A percentile compares a stretch with the other conserved stretches of the same genome.
Conservation (phyloP, 53 echinoderm and acorn worm species). For the Holothuria leucospilota region DNA sequence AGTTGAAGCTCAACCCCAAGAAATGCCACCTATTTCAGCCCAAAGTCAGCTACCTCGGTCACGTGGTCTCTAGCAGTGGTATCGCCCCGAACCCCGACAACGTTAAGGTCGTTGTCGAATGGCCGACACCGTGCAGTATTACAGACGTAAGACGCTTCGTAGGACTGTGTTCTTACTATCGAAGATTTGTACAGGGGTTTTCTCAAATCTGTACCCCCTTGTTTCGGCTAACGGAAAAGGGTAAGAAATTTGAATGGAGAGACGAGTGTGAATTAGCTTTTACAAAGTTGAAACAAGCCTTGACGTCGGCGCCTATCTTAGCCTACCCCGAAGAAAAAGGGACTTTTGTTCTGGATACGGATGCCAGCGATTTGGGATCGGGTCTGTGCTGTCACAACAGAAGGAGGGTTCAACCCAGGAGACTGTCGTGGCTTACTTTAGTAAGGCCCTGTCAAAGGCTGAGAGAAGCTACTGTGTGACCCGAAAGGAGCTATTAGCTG, state of each 20-base stretch:
- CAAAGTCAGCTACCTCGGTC: slow-evolving; percentile 58
- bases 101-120: slow-evolving; percentile 39
- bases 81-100: slow-evolving; percentile 58
- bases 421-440: slow-evolving; percentile 35
- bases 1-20: slow-evolving; percentile 63
- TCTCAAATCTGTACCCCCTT: slow-evolving; percentile 44
- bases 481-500: slow-evolving; percentile 21
- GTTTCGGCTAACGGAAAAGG: slow-evolving; percentile 49
- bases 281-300: slow-evolving; percentile 10
- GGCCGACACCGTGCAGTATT: slow-evolving; percentile 57
- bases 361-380: too few relatives aligned
- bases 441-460: slow-evolving; percentile 26
- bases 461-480: slow-evolving; percentile 39
- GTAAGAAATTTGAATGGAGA: slow-evolving; percentile 33
- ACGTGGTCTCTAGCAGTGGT: slow-evolving; percentile 62
- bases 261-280: slow-evolving; percentile 34
- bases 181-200: slow-evolving; percentile 48
- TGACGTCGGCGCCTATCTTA: slow-evolving; percentile 37
- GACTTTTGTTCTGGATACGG: slow-evolving; percentile 48
- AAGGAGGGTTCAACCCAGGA: neutral
- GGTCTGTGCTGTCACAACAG: neutral
- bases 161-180: slow-evolving; percentile 60
- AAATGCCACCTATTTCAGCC: slow-evolving; percentile 58
- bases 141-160: slow-evolving; percentile 57
- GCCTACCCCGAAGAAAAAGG: slow-evolving; percentile 39